These are phyloP conservation scores for Bothrops alternatus DNA, from an alignment of 2,797 vertebrate species.

Conservation along the genomic window DNA sequence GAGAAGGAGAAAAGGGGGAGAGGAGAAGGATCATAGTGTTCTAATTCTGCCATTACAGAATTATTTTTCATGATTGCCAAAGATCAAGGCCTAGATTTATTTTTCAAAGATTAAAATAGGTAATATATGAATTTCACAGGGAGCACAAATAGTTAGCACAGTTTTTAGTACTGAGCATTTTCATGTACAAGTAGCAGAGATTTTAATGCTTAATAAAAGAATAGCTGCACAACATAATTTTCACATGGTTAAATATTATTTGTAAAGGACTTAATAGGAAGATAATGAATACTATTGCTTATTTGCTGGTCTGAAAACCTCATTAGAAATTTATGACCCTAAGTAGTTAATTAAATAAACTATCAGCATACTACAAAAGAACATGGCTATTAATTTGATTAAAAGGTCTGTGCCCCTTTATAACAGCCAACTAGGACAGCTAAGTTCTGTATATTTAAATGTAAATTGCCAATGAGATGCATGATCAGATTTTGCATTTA, in stretches of 20 bases:
- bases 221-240: not conserved
- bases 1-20: not conserved
- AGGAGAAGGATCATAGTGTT: not conserved
- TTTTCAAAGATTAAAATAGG: not conserved
- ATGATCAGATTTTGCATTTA: not conserved
- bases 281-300: not conserved
- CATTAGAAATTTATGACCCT: not conserved
- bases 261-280: not conserved
- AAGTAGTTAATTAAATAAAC: not conserved
- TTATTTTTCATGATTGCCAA: not conserved
- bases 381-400: not conserved
- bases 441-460: not conserved
- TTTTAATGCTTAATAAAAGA: not conserved
- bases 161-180: not conserved
- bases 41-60: not conserved
- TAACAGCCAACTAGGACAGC: not conserved
- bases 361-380: not conserved
- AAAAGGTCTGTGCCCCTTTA: not conserved
- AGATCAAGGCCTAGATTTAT: not conserved
- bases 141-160: not conserved
- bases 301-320: not conserved
- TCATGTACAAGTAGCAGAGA: not conserved
- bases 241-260: not conserved
- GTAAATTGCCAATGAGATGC: not conserved
- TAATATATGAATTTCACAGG: rapidly evolving